Base-by-base conservation (phyloP, 92 coral and sea anemone species). In the Siderastrea siderea region DNA sequence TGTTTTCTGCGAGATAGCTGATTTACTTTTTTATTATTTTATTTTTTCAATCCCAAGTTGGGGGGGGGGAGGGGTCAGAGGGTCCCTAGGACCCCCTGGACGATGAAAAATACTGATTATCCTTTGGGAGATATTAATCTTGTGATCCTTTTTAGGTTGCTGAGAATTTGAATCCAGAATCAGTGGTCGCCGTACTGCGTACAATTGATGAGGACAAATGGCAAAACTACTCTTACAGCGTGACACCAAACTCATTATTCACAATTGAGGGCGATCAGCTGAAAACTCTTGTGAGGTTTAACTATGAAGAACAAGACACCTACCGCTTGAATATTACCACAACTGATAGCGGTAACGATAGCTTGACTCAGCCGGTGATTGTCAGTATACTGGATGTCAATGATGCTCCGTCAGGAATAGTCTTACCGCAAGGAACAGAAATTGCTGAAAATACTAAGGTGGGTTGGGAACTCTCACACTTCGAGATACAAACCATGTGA, bases 401-500 rank as follows among this genome's bases (percentile, higher is more conserved):
- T 83, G 94, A 93, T 64, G 83, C 84, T 38, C 96, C 96, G 5
- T 55, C 90, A 0, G 86, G 61, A 15, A 75, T 93, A 45, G 75
- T 86, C 48, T 48, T 93, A 57, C 93, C 95, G 45, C 70, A 80
- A 8, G 80, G 90, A 54, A 87, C 86, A 59, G 92, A 87, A 17
- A 81, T 92, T 11, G 74, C 93, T 1, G 95, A 92, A 71, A 92
- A 92, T 76, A 15, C 93, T 13, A 54, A 89, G 90, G 95, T 92
- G 46, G 11, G 77, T 54, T 47, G 26, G 2, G 44, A 26, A 26
- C 10, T 55, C 10, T 55, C 12, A 6, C 10, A 7, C 61, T 14
- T 55, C 12, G 12, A 7, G 61, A 8, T 7, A n/a, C 61, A 55
- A 55, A 55, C 61, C 12, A 14, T 5, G 12, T 2, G 61, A 26